Conservation (phyloP, 2,113 vertebrate genomes). For the Myotis lucifugus region DNA sequence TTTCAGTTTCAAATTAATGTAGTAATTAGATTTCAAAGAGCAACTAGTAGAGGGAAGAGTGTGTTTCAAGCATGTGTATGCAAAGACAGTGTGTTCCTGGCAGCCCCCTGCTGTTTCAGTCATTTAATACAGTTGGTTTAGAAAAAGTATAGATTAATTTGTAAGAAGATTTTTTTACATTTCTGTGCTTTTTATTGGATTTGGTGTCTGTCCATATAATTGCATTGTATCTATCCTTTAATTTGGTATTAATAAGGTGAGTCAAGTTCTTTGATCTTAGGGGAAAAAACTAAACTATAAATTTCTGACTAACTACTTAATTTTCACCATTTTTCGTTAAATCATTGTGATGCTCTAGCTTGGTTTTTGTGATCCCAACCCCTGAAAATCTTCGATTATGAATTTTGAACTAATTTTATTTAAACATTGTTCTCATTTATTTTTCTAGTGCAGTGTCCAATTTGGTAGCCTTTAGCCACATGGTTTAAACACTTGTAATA, state of each 20-base stretch:
- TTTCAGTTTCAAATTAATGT: constrained; percentile 1
- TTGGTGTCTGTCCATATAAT: background rate
- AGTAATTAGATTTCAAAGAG: constrained; percentile 11
- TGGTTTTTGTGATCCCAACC: background rate
- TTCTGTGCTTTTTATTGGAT: background rate
- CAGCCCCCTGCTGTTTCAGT: background rate
- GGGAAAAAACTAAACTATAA: background rate
- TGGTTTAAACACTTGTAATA: background rate
- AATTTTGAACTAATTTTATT: constrained; percentile 46
- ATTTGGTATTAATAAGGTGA: background rate
- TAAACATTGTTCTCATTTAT: background rate
- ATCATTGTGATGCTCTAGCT: background rate
- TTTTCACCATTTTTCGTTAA: background rate
- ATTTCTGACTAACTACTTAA: background rate
- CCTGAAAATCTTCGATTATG: background rate
- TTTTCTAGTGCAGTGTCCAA: background rate
- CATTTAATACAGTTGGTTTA: constrained; percentile 16
- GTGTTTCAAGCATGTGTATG: background rate
- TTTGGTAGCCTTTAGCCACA: background rate
- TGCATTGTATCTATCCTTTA: background rate
- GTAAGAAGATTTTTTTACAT: background rate
- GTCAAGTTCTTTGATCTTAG: background rate
- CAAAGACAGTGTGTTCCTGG: background rate
- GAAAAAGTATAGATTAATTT: background rate
- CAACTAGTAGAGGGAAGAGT: background rate